Base-by-base conservation (phyloP, 2,888 invertebrate species). In the Dryomyza anilis region DNA sequence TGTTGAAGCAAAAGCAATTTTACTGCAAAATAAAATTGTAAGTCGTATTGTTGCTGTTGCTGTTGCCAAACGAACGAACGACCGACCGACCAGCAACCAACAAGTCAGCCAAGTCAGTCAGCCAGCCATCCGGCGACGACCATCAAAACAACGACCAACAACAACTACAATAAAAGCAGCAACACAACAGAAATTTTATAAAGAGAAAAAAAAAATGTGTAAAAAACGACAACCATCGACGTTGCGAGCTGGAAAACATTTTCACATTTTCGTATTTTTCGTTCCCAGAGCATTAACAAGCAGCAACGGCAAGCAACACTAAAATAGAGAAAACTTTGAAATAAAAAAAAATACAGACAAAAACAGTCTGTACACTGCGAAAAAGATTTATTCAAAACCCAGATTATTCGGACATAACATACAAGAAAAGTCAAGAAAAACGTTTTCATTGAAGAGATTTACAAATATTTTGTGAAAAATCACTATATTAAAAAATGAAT, bases 231-330 rank as follows among this genome's bases (percentile, higher is more conserved):
- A 39, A 39, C 3, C 30, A 53, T 3, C 7, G 36, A 30, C 27
- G 36, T 27, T 36, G 33, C 56, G 33, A 55, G 23, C 63, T 56
- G 56, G 52, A 64, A 67, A 56, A 53, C 63, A 66, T 66, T 58
- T 65, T 64, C 63, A 60, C 67, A 73, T 61, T 68, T 56, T 65
- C 50, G 29, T 63, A 55, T 67, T 69, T 64, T 63, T 67, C 64
- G 65, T 70, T 69, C 67, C 65, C 63, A 71, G 71, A 72, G 71
- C 71, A 73, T 73, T 74, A 75, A 50, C 50, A 72, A 72, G 30
- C 46, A 64, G 67, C 66, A 70, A 67, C 56, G 65, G 55, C 29
- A 50, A 61, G 19, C 36, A 43, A 48, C 48, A 52, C 48, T 21
- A 61, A 48, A 52, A 27, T 36, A 57, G 43, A 60, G 43, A 63